Evolutionary conservation across 1,140 invertebrate species (phyloP), one percentile per base, ranked within the genome.

Genomic region (Batillaria attramentaria): DNA sequence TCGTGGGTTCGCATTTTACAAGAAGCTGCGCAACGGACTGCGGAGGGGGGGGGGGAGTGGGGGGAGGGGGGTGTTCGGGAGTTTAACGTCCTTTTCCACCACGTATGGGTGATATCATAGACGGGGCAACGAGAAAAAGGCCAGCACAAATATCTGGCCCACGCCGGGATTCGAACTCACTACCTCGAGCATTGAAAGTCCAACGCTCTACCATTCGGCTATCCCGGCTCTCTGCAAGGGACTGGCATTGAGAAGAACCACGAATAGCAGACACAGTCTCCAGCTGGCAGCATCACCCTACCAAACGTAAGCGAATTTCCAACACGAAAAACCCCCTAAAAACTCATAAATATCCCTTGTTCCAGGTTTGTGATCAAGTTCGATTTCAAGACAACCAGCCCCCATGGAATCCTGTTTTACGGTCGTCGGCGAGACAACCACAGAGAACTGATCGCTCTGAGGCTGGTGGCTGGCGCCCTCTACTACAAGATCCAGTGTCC

Each of bases 401-500:
- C 69, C 8, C 72, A 79, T 42, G 78, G 78, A 3, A 62, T 80
- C 6, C 66, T 82, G 39, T 78, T 82, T 37, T 82, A 82, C 39
- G 81, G 78, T 28, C 75, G 78, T 6, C 18, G 60, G 5, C 43
- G 60, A 6, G 28, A 41, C 31, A 37, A 46, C 39, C n/a, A 18
- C 1, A 41, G 31, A 8, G 73, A 82, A 37, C 33, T 80, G 24
- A 68, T 82, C 5, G 81, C 76, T 0, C 60, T 82, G 28, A 42
- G 43, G 6, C 75, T 82, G 13, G 20, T 28, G 31, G 57, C 57
- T 5, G 81, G 81, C 1, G 33, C 74, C 28, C 75, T 82, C 24
- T 72, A 68, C 42, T 80, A 82, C 75, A 78, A 72, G 28, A 72
- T 80, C 70, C 73, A 77, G 46, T 82, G 81, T 41, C 75, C 81